Percentiles rank a stretch among this genome's conserved stretches.
phyloP scores from a whole-genome alignment of 1,140 invertebrate genomes.

The Caenorhabditis tropicalis region DNA sequence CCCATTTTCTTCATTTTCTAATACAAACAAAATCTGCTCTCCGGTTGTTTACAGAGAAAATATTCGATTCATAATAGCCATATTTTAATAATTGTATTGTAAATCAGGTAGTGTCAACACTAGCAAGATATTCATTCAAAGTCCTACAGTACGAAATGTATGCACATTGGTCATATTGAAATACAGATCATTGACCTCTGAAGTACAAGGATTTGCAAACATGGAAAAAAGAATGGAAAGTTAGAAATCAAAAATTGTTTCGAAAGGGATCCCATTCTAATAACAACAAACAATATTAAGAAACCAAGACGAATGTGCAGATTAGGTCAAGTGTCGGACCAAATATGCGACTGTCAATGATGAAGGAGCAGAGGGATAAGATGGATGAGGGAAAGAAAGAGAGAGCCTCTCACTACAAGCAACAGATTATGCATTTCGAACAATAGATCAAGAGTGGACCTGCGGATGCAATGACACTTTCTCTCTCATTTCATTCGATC shows the following conservation, averaged over 20 bases:
- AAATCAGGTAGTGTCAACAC: not conserved
- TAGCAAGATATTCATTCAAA: not conserved
- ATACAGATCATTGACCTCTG: no score
- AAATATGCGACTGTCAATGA: slow-evolving; percentile 26
- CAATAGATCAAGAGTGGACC: slow-evolving; percentile 19
- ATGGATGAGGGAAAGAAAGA: slow-evolving; percentile 27
- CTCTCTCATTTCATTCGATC: not conserved
- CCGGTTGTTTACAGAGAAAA: not conserved
- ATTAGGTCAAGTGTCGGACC: slow-evolving; percentile 13
- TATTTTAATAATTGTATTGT: not conserved
- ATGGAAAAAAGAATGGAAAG: no score
- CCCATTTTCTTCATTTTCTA: slow-evolving; percentile 1
- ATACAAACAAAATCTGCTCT: not conserved
- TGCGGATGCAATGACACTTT: not conserved
- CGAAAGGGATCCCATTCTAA: no score
- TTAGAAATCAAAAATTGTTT: no score
- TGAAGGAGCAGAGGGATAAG: not conserved
- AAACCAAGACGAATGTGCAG: slow-evolving; percentile 8
- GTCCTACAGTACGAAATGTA: not conserved
- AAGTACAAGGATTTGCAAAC: no score
- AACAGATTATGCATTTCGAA: slow-evolving; percentile 30
- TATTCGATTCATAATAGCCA: not conserved
- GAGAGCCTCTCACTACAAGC: not conserved
- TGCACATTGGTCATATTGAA: not conserved
- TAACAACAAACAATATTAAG: not conserved